These are phyloP conservation scores for Semibalanus balanoides DNA, from an alignment of 1,140 invertebrate species.

Conservation along the genomic window DNA sequence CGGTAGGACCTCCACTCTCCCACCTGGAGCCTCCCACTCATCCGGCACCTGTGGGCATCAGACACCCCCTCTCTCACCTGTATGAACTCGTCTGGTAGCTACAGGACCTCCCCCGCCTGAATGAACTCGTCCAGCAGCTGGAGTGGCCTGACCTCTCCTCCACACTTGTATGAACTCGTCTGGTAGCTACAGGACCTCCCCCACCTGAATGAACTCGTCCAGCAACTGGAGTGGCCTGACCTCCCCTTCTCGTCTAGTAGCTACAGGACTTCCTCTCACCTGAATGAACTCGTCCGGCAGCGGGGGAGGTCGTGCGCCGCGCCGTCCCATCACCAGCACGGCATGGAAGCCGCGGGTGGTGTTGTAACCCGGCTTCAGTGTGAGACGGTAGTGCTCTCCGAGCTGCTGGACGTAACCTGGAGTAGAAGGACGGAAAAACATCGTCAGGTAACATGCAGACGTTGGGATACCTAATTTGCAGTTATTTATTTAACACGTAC, in stretches of 20 bases:
- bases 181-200: neutral
- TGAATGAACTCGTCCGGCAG: constrained; percentile 23
- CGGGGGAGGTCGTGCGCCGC: constrained; percentile 18
- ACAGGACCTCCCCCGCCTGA: constrained; percentile 38
- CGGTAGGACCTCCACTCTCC: too few relatives aligned
- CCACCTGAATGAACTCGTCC: constrained; percentile 47
- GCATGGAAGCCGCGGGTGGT: constrained; percentile 58
- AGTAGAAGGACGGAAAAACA: too few relatives aligned
- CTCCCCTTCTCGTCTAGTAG: too few relatives aligned
- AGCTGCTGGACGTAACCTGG: constrained; percentile 45
- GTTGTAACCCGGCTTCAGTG: constrained; percentile 49
- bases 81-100: neutral
- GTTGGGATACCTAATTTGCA: too few relatives aligned
- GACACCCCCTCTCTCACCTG: too few relatives aligned
- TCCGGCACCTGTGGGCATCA: too few relatives aligned
- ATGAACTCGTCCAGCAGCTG: constrained; percentile 50
- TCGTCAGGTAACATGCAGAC: too few relatives aligned
- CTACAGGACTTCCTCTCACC: too few relatives aligned
- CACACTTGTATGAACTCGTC: constrained; percentile 20
- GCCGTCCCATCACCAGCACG: constrained; percentile 25
- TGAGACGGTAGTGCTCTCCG: constrained; percentile 44
- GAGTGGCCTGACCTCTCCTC: too few relatives aligned
- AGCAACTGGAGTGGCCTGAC: too few relatives aligned
- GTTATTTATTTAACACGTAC: too few relatives aligned
- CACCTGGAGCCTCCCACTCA: too few relatives aligned